Conservation (phyloP, 2,888 invertebrate species). For the Synergus laeviventris region DNA sequence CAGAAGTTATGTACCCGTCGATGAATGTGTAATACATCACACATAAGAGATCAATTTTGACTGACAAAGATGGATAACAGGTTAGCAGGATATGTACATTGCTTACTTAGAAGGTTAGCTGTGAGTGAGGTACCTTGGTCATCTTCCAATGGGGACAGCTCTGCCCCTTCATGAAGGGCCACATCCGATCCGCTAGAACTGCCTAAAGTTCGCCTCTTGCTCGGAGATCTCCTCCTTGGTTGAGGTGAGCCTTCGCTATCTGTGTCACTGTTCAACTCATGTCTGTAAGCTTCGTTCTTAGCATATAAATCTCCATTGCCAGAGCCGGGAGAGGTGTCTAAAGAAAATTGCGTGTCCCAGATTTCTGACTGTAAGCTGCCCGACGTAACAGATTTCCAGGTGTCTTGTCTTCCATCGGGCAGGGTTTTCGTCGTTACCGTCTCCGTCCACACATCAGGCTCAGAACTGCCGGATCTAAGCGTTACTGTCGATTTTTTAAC, state of each 20-base stretch:
- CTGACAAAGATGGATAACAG: constrained; percentile 3
- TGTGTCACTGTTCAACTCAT: constrained; percentile 71
- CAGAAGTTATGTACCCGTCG: not conserved
- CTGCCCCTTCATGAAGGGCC: constrained; percentile 81
- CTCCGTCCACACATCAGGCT: constrained; percentile 49
- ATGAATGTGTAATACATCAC: not conserved
- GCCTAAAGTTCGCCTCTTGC: constrained; percentile 77
- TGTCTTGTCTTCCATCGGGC: constrained; percentile 59
- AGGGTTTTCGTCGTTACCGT: constrained; percentile 54
- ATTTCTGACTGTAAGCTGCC: constrained; percentile 60
- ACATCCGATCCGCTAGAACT: constrained; percentile 82
- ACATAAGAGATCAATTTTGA: not conserved
- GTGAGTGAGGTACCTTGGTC: constrained; percentile 80
- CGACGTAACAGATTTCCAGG: constrained; percentile 61
- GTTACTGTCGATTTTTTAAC: constrained; percentile 40
- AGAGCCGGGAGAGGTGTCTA: constrained; percentile 72
- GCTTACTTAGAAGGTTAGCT: constrained; percentile 76
- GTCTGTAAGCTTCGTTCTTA: constrained; percentile 68
- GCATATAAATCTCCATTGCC: constrained; percentile 68
- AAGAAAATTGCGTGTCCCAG: constrained; percentile 70
- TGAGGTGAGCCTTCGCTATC: constrained; percentile 73
- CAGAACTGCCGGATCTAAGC: constrained; percentile 24
- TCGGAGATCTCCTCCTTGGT: constrained; percentile 68
- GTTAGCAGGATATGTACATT: constrained; percentile 74
- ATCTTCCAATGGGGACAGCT: constrained; percentile 79